A percentile compares a stretch with the other conserved stretches of the same genome.
These are phyloP conservation scores for Coregonus clupeaformis DNA, from an alignment of 2,113 vertebrate genomes.

Conservation along the genomic window DNA sequence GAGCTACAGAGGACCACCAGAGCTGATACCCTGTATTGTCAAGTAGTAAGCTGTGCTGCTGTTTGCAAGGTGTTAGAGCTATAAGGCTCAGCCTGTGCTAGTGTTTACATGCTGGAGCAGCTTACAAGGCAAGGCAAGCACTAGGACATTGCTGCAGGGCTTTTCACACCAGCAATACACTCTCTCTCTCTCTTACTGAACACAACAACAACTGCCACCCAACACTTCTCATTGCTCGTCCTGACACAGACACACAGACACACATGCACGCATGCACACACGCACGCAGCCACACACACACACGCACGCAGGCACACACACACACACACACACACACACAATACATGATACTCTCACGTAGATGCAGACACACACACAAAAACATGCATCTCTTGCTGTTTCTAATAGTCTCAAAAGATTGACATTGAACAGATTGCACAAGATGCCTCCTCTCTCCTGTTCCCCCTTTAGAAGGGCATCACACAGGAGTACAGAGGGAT, in stretches of 20 bases:
- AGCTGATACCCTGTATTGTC: constrained; percentile 29
- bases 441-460: constrained; percentile 41
- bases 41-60: constrained; percentile 24
- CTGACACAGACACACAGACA: neutral
- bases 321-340: constrained; percentile 4
- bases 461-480: neutral
- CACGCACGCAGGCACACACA: neutral
- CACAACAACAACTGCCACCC: constrained; percentile 18
- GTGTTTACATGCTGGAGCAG: constrained; percentile 37
- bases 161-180: constrained; percentile 47
- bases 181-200: constrained; percentile 46
- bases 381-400: neutral
- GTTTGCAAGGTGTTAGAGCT: constrained; percentile 53
- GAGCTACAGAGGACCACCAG: too few relatives aligned
- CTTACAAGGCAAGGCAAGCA: constrained; percentile 31
- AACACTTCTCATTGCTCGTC: constrained; percentile 23
- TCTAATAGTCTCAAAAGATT: neutral
- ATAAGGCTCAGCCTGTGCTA: constrained; percentile 43
- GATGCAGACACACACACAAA: neutral
- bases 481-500: constrained; percentile 20
- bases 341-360: neutral
- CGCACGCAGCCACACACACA: neutral
- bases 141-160: constrained; percentile 50
- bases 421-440: constrained; percentile 9
- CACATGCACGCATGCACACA: neutral